Evolutionary conservation across 1,140 invertebrate species (phyloP).

Genomic region (Hycleus phaleratus): DNA sequence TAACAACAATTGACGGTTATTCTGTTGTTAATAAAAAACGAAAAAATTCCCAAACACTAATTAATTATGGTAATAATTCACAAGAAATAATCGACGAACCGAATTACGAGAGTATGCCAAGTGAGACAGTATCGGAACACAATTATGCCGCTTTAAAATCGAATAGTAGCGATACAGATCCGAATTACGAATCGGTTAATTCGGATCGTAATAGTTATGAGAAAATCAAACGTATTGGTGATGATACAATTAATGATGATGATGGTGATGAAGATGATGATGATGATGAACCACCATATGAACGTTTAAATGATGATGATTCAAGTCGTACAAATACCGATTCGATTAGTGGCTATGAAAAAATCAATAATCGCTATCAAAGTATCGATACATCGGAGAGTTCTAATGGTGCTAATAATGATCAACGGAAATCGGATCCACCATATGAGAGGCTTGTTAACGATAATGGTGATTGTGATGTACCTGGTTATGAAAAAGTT

Average conservation of each 20-base stretch:
- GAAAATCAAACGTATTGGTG: no score
- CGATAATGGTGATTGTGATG: slow-evolving; percentile 28
- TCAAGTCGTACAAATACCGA: slow-evolving; percentile 38
- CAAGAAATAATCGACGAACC: slow-evolving; percentile 39
- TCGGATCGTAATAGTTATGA: slow-evolving; percentile 41
- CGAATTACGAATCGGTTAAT: slow-evolving; percentile 46
- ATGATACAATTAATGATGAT: no score
- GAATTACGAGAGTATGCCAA: slow-evolving; percentile 64
- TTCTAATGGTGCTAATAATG: slow-evolving; percentile 24
- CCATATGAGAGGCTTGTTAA: slow-evolving; percentile 46
- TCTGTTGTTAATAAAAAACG: slow-evolving; percentile 47
- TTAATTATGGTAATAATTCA: slow-evolving; percentile 10
- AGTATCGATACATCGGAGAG: slow-evolving; percentile 29
- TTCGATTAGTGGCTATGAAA: slow-evolving; percentile 45
- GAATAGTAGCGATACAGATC: slow-evolving; percentile 56
- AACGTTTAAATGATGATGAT: slow-evolving; percentile 41
- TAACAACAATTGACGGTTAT: slow-evolving; percentile 39
- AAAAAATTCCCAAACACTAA: slow-evolving; percentile 22
- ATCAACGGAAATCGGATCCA: slow-evolving; percentile 36
- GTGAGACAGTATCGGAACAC: slow-evolving; percentile 43
- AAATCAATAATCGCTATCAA: slow-evolving; percentile 33
- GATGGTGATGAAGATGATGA: slow-evolving; percentile 42
- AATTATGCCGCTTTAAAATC: slow-evolving; percentile 50
- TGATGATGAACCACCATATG: slow-evolving; percentile 50
- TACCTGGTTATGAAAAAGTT: slow-evolving; percentile 28